A percentile compares a stretch with the other conserved stretches of the same genome.
Conservation (phyloP, 2,888 invertebrate genomes). For the Horisme vitalbata region DNA sequence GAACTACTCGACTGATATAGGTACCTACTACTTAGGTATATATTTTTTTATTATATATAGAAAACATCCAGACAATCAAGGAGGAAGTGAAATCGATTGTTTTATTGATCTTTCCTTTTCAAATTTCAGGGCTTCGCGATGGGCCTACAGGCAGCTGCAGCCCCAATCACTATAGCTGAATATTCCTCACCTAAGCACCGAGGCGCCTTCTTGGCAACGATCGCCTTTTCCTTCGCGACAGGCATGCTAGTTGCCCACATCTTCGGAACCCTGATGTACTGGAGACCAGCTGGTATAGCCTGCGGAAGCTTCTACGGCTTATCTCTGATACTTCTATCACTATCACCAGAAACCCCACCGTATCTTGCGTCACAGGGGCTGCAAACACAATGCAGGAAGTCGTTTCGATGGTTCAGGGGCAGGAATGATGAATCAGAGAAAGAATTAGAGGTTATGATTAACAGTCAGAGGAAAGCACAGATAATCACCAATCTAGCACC, state of each 20-base stretch:
- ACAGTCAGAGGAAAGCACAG: conserved; percentile 56
- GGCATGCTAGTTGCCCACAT: conserved; percentile 86
- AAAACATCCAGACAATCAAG: no score
- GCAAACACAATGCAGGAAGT: conserved; percentile 78
- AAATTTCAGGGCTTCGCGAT: conserved; percentile 74
- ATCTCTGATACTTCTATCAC: conserved; percentile 74
- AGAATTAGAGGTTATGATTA: conserved; percentile 73
- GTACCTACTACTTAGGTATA: no score
- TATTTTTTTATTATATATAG: no score
- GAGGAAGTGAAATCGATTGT: no score
- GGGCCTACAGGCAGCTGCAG: conserved; percentile 78
- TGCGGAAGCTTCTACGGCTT: conserved; percentile 75
- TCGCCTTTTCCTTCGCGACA: conserved; percentile 84
- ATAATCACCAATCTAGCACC: conserved; percentile 44
- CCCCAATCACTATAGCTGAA: conserved; percentile 74
- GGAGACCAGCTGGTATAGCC: conserved; percentile 82
- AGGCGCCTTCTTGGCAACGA: conserved; percentile 84
- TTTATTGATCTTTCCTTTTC: neutral
- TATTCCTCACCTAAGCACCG: conserved; percentile 83
- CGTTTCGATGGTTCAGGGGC: conserved; percentile 84
- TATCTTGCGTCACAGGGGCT: conserved; percentile 84
- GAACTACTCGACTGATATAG: no score
- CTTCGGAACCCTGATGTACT: conserved; percentile 84
- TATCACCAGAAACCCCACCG: conserved; percentile 86
- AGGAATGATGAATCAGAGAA: conserved; percentile 62